phyloP scores from a whole-genome alignment of 2,797 vertebrate genomes.

The Phrynocephalus forsythii region DNA sequence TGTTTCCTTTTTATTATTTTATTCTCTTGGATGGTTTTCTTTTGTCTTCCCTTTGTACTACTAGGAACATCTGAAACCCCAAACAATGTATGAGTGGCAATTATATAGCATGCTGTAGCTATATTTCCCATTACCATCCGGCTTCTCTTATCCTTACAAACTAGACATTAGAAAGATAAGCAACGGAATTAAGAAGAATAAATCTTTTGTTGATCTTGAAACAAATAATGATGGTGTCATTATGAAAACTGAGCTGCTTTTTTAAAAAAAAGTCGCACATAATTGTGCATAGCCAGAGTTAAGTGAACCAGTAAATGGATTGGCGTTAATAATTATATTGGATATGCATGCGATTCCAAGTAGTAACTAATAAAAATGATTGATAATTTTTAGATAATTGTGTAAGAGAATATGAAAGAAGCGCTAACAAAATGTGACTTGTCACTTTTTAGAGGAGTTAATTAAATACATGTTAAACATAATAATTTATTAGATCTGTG shows the following conservation, averaged over 20 bases:
- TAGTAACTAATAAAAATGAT: slow-evolving; percentile 82
- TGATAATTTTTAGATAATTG: slow-evolving; percentile 82
- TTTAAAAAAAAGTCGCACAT: slow-evolving; percentile 79
- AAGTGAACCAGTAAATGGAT: slow-evolving; percentile 80
- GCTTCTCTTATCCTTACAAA: slow-evolving; percentile 64
- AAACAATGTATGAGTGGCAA: slow-evolving; percentile 70
- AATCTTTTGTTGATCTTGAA: slow-evolving; percentile 76
- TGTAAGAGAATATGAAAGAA: slow-evolving; percentile 77
- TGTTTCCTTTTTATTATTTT: slow-evolving; percentile 25
- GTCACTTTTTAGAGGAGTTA: slow-evolving; percentile 74
- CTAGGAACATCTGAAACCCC: slow-evolving; percentile 45
- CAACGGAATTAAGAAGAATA: slow-evolving; percentile 71
- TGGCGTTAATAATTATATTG: slow-evolving; percentile 79
- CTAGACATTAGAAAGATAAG: slow-evolving; percentile 67
- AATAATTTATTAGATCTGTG: slow-evolving; percentile 69
- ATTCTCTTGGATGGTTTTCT: slow-evolving; percentile 39
- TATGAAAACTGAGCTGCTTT: slow-evolving; percentile 70
- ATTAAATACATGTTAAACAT: slow-evolving; percentile 77
- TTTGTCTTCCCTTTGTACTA: slow-evolving; percentile 50
- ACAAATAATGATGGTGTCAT: slow-evolving; percentile 71
- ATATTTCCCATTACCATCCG: slow-evolving; percentile 66
- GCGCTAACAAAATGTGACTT: slow-evolving; percentile 76
- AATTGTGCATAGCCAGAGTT: slow-evolving; percentile 78
- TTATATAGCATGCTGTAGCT: slow-evolving; percentile 63
- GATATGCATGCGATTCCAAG: slow-evolving; percentile 74